phyloP scores from a whole-genome alignment of 2,888 invertebrate species.

The Tromatobia lineatoria region DNA sequence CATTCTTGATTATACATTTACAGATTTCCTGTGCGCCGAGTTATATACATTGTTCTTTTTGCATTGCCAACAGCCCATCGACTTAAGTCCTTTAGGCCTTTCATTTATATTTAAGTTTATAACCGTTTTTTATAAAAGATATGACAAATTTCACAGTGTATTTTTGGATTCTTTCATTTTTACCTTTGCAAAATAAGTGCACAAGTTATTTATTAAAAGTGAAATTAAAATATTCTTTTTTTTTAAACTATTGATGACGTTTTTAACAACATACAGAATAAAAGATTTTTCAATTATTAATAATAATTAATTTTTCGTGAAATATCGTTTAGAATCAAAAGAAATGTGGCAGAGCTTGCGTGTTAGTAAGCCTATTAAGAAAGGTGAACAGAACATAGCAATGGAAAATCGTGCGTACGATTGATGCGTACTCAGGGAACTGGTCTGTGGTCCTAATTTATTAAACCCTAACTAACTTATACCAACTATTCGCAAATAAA shows the following conservation, averaged over 20 bases:
- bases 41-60: too few species aligned
- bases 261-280: neutral
- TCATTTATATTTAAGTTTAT: too few species aligned
- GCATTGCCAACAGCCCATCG: too few species aligned
- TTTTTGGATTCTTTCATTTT: too few species aligned
- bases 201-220: neutral
- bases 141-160: too few species aligned
- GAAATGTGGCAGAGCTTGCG: conserved; percentile 66
- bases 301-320: neutral
- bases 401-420: conserved; percentile 71
- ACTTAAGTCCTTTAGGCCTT: too few species aligned
- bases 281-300: neutral
- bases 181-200: too few species aligned
- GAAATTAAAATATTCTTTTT: too few species aligned
- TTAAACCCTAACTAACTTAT: neutral
- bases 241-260: too few species aligned
- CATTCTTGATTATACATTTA: too few species aligned
- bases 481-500: conserved; percentile 15
- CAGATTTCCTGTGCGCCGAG: too few species aligned
- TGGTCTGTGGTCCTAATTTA: conserved; percentile 69
- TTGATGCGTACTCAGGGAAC: conserved; percentile 72
- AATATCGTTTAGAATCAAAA: conserved; percentile 22
- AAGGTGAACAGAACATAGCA: conserved; percentile 73
- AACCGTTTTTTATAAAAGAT: too few species aligned
- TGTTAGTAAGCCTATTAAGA: conserved; percentile 65